Base-by-base conservation (phyloP, 2,888 invertebrate genomes). In the Drosophila sordidula region DNA sequence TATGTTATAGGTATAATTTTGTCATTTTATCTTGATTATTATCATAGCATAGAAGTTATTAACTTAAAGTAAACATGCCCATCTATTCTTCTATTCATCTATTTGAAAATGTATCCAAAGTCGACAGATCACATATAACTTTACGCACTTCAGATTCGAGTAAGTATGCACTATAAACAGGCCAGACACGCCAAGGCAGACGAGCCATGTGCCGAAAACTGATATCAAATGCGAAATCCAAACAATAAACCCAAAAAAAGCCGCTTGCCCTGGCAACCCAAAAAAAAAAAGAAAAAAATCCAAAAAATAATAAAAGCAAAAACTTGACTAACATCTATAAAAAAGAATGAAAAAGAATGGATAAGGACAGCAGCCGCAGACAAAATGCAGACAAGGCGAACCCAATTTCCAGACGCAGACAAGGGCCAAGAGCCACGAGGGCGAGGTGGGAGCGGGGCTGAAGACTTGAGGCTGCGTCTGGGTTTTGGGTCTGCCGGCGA, bases 271-370 rank as follows among this genome's bases (percentile, higher is more conserved):
- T 55, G 64, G 61, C 29, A 29, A 29, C 9, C 9, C 3, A 55
- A 55, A 69, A 49, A n/a, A n/a, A n/a, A n/a, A n/a, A n/a, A n/a
- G n/a, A 44, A 59, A 65, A 36, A 46, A 45, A 26, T 4, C 6
- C 11, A 59, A 49, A 50, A 47, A 58, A 63, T 54, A 66, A 47
- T 57, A 45, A 69, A 42, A 44, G 26, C 14, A 55, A 64, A 58
- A 86, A 86, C 84, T 78, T 76, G 87, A 86, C 87, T 86, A 86
- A 76, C 78, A 64, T 86, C 82, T 80, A 82, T 63, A 18, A 32
- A 38, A 70, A 65, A 57, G 51, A 58, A 29, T 41, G 8, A 61
- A 51, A 41, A 67, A 42, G 46, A 66, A 66, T 50, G 57, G 52
- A 45, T 52, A 62, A 46, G 55, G 51, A 70, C 42, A 41, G 51